Evolutionary conservation across 2,888 invertebrate genomes (phyloP).

Genomic region (Chromoteleia sp.): DNA sequence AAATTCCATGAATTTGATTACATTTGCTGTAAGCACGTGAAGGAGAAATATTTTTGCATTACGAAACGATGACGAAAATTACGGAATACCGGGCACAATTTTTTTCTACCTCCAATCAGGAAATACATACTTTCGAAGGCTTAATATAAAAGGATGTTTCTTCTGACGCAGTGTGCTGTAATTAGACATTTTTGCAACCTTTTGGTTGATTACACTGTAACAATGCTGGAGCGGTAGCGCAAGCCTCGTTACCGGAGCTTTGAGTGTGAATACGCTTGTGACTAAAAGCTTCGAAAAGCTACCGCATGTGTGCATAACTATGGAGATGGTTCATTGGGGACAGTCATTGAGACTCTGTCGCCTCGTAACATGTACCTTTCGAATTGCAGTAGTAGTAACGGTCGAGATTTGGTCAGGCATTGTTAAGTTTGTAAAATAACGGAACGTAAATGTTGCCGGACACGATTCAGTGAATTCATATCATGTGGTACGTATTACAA

Average conservation of each 20-base stretch:
- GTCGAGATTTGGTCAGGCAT: slow-evolving; percentile 53
- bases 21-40: neutral
- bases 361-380: slow-evolving; percentile 40
- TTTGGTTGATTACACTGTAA: slow-evolving; percentile 46
- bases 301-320: slow-evolving; percentile 30
- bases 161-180: slow-evolving; percentile 20
- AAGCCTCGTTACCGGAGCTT: slow-evolving; percentile 54
- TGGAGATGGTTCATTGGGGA: slow-evolving; percentile 35
- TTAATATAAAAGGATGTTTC: slow-evolving; percentile 20
- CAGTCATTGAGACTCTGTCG: slow-evolving; percentile 20
- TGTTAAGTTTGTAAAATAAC: slow-evolving; percentile 34
- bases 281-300: slow-evolving; percentile 57
- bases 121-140: slow-evolving; percentile 13
- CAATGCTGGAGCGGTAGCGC: slow-evolving; percentile 19
- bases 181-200: slow-evolving; percentile 54
- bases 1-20: neutral
- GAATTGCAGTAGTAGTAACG: slow-evolving; percentile 57
- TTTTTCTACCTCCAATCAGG: slow-evolving; percentile 28
- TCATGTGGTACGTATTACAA: neutral
- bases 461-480: neutral
- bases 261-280: slow-evolving; percentile 47
- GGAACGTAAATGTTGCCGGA: slow-evolving; percentile 4
- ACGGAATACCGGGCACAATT: neutral
- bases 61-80: neutral
- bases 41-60: neutral